Evolutionary conservation across 2,797 vertebrate species (phyloP).

Genomic region (Pampus argenteus): DNA sequence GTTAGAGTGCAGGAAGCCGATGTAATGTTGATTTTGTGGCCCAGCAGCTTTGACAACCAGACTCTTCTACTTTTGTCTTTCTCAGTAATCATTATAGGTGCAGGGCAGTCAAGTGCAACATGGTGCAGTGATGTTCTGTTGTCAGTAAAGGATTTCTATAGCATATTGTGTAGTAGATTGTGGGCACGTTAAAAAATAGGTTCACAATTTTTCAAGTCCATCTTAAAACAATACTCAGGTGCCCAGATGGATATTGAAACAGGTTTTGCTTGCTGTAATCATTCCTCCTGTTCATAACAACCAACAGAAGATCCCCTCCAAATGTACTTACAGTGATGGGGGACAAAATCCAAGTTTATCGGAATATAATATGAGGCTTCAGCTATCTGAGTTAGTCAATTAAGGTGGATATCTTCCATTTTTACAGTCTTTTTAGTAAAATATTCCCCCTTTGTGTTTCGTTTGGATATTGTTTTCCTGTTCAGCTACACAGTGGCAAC

Average conservation of each 20-base stretch:
- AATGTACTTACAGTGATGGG: no score
- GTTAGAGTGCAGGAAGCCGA: slow-evolving; percentile 48
- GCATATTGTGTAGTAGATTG: not conserved
- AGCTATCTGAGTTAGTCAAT: not conserved
- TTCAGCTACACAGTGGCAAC: not conserved
- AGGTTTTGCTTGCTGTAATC: no score
- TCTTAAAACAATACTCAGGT: no score
- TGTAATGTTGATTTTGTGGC: slow-evolving; percentile 52
- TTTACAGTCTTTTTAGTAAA: not conserved
- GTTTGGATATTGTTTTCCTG: not conserved
- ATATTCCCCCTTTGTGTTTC: not conserved
- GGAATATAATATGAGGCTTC: not conserved
- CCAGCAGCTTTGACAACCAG: slow-evolving; percentile 22
- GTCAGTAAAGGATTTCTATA: slow-evolving; percentile 4
- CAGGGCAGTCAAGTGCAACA: slow-evolving; percentile 27
- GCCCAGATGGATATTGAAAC: no score
- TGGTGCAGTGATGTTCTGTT: slow-evolving; percentile 6
- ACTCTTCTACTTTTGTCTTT: slow-evolving; percentile 20
- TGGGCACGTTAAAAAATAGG: not conserved
- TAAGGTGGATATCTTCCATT: not conserved
- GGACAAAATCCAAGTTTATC: no score
- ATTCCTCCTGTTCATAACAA: no score
- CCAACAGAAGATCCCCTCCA: no score
- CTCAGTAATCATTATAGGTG: slow-evolving; percentile 26
- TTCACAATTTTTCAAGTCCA: not conserved